These are phyloP conservation scores for Calephelis nemesis DNA, from an alignment of 1,140 invertebrate species.

Conservation along the genomic window DNA sequence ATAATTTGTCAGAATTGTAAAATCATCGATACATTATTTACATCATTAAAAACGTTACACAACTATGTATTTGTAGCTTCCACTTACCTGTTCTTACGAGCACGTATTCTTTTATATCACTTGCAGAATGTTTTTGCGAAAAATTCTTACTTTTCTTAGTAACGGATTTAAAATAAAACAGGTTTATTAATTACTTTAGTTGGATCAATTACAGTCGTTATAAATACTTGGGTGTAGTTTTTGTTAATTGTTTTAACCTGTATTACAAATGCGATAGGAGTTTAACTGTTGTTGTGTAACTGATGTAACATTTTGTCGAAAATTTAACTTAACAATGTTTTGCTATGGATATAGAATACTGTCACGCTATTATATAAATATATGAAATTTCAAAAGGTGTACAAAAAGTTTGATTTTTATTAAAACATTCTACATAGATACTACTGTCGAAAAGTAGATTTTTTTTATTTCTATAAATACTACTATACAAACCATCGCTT, in stretches of 20 bases:
- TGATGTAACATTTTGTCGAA: too few relatives aligned
- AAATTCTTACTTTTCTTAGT: slow-evolving; percentile 18
- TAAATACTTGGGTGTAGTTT: background rate
- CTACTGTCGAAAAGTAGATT: too few relatives aligned
- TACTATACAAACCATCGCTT: too few relatives aligned
- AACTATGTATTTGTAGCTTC: slow-evolving; percentile 15
- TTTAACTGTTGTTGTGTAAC: background rate
- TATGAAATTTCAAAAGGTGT: too few relatives aligned
- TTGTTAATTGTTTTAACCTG: background rate
- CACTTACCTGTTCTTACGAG: slow-evolving; percentile 19
- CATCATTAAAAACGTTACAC: slow-evolving; percentile 25
- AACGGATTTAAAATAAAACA: slow-evolving; percentile 16
- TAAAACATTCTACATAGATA: too few relatives aligned
- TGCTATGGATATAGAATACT: too few relatives aligned
- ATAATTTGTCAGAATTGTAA: background rate
- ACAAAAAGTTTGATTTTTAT: too few relatives aligned
- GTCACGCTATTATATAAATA: too few relatives aligned
- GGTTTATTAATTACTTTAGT: slow-evolving; percentile 5
- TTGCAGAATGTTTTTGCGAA: slow-evolving; percentile 29
- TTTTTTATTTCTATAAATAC: too few relatives aligned
- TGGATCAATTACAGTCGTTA: slow-evolving; percentile 1
- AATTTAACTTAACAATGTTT: too few relatives aligned
- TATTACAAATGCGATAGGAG: background rate
- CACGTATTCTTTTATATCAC: slow-evolving; percentile 33
- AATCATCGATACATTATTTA: slow-evolving; percentile 26